Evolutionary conservation across 1,140 invertebrate species (phyloP), one percentile per base, ranked within the genome.

Genomic region (Calephelis virginiensis): DNA sequence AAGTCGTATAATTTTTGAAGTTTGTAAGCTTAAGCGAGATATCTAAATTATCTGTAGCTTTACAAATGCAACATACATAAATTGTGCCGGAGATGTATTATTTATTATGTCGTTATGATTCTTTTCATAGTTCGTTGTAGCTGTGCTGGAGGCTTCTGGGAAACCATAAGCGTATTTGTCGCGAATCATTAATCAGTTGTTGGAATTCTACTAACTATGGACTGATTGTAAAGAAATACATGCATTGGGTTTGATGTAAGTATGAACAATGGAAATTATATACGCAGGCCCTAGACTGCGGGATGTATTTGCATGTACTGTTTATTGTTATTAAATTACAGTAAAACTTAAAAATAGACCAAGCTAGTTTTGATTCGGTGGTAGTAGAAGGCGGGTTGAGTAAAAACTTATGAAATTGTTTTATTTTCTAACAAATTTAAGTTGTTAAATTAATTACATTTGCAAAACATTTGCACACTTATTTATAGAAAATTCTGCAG

Each of bases 51-150:
- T 28, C 17, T 53, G 17, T 28, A 17, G 9, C n/a, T 13, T 9
- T 53, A 53, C 14, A 50, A 28, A 53, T 10, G 8, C 49, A 8
- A 17, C 8, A 14, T 14, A 53, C 49, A 53, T 53, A 28, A 53
- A 53, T 53, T 53, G 17, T 53, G 14, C 40, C 6, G 6, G 40
- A 9, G 14, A 56, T 53, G 49, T 17, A 28, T 17, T 53, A 53
- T 56, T 56, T 56, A 56, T 56, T 37, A 56, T 56, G 17, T 56
- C 11, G 50, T 53, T 53, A 53, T 53, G 10, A 53, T 28, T 53
- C 50, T 53, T 53, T 53, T 53, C 50, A 53, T 53, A 53, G 50
- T 53, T 53, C 17, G 50, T 28, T 53, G 50, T 37, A 53, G 50
- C 53, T 56, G 17, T 37, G 53, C 10, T 37, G 17, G 17, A 38